A percentile compares a stretch with the other conserved stretches of the same genome.
phyloP scores from a whole-genome alignment of 2,113 vertebrate species.

The Callionymus lyra region DNA sequence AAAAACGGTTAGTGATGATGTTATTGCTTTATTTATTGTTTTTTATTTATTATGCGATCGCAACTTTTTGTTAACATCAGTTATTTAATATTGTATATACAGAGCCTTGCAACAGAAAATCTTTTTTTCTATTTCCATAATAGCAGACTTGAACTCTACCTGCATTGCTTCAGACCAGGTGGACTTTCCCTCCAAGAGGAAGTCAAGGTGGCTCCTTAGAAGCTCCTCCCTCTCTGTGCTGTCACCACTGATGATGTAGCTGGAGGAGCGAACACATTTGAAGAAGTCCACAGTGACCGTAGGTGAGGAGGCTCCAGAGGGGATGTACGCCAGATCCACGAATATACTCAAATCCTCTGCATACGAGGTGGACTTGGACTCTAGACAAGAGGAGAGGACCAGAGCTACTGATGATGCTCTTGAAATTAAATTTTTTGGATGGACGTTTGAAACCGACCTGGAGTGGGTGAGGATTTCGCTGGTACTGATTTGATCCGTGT shows the following conservation, averaged over 20 bases:
- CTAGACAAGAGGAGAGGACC: slow-evolving; percentile 19
- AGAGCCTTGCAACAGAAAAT: too few species aligned
- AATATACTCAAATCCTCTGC: slow-evolving; percentile 59
- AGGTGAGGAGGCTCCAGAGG: slow-evolving; percentile 70
- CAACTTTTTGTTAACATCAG: too few species aligned
- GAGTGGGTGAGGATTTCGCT: slow-evolving; percentile 26
- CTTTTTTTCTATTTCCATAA: too few species aligned
- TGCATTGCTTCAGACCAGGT: slow-evolving; percentile 72
- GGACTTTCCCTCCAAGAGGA: slow-evolving; percentile 74
- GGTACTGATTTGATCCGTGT: slow-evolving; percentile 27
- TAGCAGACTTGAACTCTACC: too few species aligned
- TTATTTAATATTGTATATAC: too few species aligned
- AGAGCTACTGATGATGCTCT: neutral
- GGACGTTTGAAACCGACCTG: slow-evolving; percentile 10
- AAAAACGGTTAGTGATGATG: too few species aligned
- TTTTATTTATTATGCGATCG: too few species aligned
- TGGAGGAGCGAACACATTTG: slow-evolving; percentile 74
- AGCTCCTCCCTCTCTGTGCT: slow-evolving; percentile 75
- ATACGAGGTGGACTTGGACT: slow-evolving; percentile 32
- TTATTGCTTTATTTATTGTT: too few species aligned
- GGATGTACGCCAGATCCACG: slow-evolving; percentile 87
- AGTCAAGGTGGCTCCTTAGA: slow-evolving; percentile 75
- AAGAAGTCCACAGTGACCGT: slow-evolving; percentile 82
- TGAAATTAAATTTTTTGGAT: neutral
- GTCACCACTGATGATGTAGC: slow-evolving; percentile 86